Conservation (phyloP, 35 echinoderm and acorn worm genomes). For the Ophiothrix spiculata region DNA sequence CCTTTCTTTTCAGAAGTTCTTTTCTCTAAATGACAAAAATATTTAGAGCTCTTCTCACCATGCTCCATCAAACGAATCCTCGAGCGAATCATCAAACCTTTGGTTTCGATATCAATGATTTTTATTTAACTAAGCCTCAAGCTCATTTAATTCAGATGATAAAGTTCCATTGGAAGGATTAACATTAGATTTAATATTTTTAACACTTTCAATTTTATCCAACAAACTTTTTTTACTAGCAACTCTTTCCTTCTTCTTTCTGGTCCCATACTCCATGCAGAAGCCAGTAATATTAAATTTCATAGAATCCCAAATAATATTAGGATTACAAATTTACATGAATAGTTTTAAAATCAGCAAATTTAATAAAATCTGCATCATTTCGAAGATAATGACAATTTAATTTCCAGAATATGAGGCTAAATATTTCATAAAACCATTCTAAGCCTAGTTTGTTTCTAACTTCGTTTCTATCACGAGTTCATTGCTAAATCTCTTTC, state of each 20-base stretch:
- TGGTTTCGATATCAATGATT: neutral
- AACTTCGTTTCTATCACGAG: too few species aligned
- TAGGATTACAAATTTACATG: too few species aligned
- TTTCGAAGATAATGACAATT: too few species aligned
- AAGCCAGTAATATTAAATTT: neutral
- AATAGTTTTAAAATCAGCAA: too few species aligned
- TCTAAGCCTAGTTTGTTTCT: too few species aligned
- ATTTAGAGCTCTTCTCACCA: conserved; percentile 35
- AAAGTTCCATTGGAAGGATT: neutral
- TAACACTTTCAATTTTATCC: neutral
- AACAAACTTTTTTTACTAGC: neutral
- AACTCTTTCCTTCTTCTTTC: neutral
- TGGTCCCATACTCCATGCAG: neutral
- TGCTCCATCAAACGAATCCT: neutral
- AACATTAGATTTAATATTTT: neutral
- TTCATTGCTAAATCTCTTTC: too few species aligned
- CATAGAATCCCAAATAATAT: neutral
- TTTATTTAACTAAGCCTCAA: neutral
- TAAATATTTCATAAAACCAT: too few species aligned
- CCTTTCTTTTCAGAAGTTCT: conserved; percentile 32
- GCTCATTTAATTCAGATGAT: neutral
- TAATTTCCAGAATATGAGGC: too few species aligned
- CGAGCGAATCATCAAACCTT: neutral
- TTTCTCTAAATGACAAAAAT: conserved; percentile 43
- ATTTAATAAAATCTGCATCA: too few species aligned